Evolutionary conservation across 2,113 vertebrate genomes (phyloP).

Genomic region (Galbula dea): DNA sequence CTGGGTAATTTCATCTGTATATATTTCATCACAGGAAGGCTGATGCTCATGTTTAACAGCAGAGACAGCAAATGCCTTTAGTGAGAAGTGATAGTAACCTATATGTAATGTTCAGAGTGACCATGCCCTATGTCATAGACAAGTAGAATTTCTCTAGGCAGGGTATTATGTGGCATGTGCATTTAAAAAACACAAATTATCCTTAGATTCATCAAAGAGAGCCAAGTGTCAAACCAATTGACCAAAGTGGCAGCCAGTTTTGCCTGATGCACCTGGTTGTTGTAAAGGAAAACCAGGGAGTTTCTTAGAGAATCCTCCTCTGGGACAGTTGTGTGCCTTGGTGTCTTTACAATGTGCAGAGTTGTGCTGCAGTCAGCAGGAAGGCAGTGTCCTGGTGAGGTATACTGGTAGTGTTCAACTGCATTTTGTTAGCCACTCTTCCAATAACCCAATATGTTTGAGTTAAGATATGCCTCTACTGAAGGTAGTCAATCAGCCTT

Average conservation of each 20-base stretch:
- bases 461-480: neutral
- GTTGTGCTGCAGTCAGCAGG: neutral
- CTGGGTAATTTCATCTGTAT: neutral
- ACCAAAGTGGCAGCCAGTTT: neutral
- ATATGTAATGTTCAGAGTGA: neutral
- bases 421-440: neutral
- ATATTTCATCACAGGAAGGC: neutral
- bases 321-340: neutral
- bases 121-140: neutral
- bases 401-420: neutral
- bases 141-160: neutral
- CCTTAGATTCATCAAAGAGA: neutral
- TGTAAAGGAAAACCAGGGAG: neutral
- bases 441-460: neutral
- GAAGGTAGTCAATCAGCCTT: neutral
- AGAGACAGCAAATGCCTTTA: neutral
- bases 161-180: neutral
- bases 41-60: neutral
- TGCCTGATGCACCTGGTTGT: too few species aligned
- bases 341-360: neutral
- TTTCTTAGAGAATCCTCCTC: neutral
- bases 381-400: neutral
- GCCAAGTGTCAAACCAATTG: neutral
- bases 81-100: neutral
- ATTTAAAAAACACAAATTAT: neutral